Percentiles rank a stretch among this genome's conserved stretches.
phyloP scores from a whole-genome alignment of 2,797 vertebrate genomes.

The Smutsia gigantea region DNA sequence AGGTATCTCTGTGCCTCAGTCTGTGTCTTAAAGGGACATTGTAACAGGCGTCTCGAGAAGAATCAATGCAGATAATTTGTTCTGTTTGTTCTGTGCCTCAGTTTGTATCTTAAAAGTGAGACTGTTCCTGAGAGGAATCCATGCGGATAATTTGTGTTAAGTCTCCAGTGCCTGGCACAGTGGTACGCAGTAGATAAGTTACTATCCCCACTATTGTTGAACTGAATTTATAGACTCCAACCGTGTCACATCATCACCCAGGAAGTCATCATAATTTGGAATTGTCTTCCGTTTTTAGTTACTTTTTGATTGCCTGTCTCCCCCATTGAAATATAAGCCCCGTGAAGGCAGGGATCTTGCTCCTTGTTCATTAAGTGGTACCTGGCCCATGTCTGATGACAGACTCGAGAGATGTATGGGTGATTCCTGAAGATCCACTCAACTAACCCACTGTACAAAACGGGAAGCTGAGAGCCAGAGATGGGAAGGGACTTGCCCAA shows the following conservation, averaged over 20 bases:
- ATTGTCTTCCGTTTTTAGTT: not conserved
- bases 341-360: not conserved
- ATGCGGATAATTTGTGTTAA: not conserved
- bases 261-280: not conserved
- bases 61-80: not conserved
- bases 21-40: not conserved
- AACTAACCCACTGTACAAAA: not conserved
- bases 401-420: not conserved
- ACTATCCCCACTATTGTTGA: not conserved
- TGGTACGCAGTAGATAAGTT: not conserved
- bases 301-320: not conserved
- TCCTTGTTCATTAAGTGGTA: not conserved
- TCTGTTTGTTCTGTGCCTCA: too few species aligned
- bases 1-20: not conserved
- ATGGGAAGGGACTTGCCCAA: not conserved
- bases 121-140: not conserved
- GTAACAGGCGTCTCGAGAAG: not conserved
- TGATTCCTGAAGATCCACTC: conserved; percentile 37
- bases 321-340: not conserved
- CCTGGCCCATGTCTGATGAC: not conserved
- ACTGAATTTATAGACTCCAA: not conserved
- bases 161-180: not conserved
- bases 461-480: not conserved
- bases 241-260: not conserved
- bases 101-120: too few species aligned